Base-by-base conservation (phyloP, 2,113 vertebrate species). In the Cyphomyrus discorhynchus region DNA sequence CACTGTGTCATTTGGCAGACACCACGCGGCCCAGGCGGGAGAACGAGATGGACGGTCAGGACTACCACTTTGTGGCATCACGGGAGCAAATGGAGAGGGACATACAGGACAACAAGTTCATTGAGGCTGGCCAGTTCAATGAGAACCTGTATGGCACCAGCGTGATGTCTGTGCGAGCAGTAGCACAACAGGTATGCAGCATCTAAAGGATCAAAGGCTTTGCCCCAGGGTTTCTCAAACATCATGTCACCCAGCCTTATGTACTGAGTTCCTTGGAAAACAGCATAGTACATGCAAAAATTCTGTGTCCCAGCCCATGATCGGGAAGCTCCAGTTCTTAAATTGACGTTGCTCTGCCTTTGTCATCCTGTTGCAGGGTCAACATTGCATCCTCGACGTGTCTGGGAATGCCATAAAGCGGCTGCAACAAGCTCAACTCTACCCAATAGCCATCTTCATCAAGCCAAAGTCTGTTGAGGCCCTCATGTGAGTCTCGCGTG, bases 381-480 rank as follows among this genome's bases (percentile, higher is more conserved):
- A 99, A 92, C 98, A 99, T 95, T 99, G 98, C 95, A 99, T 99
- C 94, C 96, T 99, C 95, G 98, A 99, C 89, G 98, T 99, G 90
- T 99, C 98, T 82, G 98, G 98, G 92, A 99, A 99, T 89, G 98
- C 98, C 88, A 99, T 99, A 94, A 99, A 99, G 96, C 96, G 98
- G 94, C 97, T 99, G 96, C 98, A 99, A 95, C 98, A 99, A 97
- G 97, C 98, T 96, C 98, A 99, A 95, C 98, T 99, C 94, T 98
- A 98, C 94, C 96, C 98, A 66, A 97, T 99, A 89, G 98, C 98
- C 94, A 97, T 99, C 95, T 99, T 99, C 97, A 99, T 99, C 95
- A 99, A 99, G 97, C 98, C 98, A 95, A 99, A 98, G 97, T 99
- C 98, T 90, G 96, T 99, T 47, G 98, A 99, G 96, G 97, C 98